Base-by-base conservation (phyloP, 37 sponge, comb jelly and placozoan species). In the Bolinopsis microptera region DNA sequence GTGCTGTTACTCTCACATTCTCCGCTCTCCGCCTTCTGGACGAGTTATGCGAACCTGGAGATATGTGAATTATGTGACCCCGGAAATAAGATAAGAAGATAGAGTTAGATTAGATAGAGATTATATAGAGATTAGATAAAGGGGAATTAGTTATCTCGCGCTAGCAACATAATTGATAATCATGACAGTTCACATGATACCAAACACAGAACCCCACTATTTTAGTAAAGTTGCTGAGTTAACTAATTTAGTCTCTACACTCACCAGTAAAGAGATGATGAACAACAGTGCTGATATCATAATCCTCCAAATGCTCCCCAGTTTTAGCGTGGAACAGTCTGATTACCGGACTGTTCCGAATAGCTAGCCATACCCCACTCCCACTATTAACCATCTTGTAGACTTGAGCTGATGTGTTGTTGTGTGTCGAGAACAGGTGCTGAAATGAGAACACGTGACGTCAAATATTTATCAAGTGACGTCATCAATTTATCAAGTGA, bases 301-400 rank as follows among this genome's bases (percentile, higher is more conserved):
- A 86, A 26, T 86, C 90, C 90, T 86, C 90, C 1, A 86, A 3
- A 38, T 86, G 90, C 61, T 86, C 61, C 41, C 90, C 90, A n/a
- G 61, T 86, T 27, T 86, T 86, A 27, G 90, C 90, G 90, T 86
- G 90, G 90, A 86, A 86, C 16, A 86, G 90, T 86, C 90, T 35
- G 25, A 86, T 86, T 16, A 86, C 90, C 9, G 90, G 90, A 27
- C 90, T 86, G 61, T 86, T 86, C 90, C 90, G 90, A 8, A 86
- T 86, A n/a, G 90, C 90, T 1, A 86, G 90, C 90, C 90, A 86
- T 8, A 86, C 90, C 3, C 90, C 90, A 86, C 90, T 86, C 26
- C 90, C 90, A n/a, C 90, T 33, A 28, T n/a, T 39, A 0, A 86
- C 90, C 90, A 86, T 86, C 90, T 86, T 86, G 90, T 86, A 86